These are phyloP conservation scores for Strix aluco DNA, from an alignment of 2,113 vertebrate genomes.

Conservation along the genomic window DNA sequence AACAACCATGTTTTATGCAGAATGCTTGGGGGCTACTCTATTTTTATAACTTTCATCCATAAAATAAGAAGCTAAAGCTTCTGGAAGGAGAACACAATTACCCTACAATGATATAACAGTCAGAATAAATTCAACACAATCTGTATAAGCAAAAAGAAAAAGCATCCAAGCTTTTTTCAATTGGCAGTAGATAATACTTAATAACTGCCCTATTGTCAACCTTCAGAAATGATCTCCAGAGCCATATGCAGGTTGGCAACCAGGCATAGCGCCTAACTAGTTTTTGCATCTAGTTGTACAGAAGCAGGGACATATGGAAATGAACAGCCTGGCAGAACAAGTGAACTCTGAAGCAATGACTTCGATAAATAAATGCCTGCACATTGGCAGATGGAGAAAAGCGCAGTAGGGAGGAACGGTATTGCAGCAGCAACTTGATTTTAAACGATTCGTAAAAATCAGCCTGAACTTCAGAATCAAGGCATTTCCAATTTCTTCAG, in stretches of 20 bases:
- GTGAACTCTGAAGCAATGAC: conserved; percentile 30
- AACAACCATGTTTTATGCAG: conserved; percentile 26
- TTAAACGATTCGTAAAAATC: background rate
- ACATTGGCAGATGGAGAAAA: conserved; percentile 27
- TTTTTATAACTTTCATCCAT: conserved; percentile 28
- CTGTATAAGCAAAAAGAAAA: conserved; percentile 7
- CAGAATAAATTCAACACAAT: conserved; percentile 29
- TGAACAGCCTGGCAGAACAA: conserved; percentile 40
- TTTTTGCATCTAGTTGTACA: conserved; percentile 7
- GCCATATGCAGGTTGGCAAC: conserved; percentile 14
- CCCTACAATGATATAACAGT: background rate
- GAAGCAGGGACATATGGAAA: conserved; percentile 57
- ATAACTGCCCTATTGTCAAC: conserved; percentile 7
- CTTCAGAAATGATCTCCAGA: background rate
- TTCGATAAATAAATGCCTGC: conserved; percentile 26
- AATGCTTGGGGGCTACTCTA: background rate
- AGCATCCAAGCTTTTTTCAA: background rate
- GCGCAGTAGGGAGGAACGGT: background rate
- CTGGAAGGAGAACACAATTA: conserved; percentile 30
- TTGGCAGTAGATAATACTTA: background rate
- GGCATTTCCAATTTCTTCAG: background rate
- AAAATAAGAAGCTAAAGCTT: conserved; percentile 26
- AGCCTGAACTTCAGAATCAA: background rate
- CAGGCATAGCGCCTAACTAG: background rate
- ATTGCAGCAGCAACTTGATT: background rate